These are phyloP conservation scores for Porites cylindrica DNA, from an alignment of 92 coral and sea anemone species.

Conservation along the genomic window DNA sequence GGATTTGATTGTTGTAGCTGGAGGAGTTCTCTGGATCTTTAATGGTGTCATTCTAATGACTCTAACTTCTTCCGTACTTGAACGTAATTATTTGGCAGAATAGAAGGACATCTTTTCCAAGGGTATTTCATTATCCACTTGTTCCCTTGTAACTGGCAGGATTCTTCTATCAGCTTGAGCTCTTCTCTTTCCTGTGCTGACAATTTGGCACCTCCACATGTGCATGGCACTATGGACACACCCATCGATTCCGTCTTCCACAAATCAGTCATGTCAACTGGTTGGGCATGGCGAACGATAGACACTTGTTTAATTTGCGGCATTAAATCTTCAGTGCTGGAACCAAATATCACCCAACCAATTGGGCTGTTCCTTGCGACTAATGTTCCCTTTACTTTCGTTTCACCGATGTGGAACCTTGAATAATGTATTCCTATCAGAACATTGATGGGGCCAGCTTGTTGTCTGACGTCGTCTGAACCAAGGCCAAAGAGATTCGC, in stretches of 20 bases:
- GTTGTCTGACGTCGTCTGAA: conserved; percentile 8
- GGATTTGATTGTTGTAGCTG: no score
- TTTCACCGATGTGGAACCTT: neutral
- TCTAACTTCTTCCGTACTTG: no score
- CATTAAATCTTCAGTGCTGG: conserved; percentile 11
- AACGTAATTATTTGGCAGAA: no score
- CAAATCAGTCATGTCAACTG: conserved; percentile 47
- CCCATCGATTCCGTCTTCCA: conserved; percentile 53
- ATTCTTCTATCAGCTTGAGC: no score
- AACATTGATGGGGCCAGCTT: conserved; percentile 61
- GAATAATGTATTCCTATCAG: conserved; percentile 47
- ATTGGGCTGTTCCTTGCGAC: conserved; percentile 64
- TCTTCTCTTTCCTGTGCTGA: neutral
- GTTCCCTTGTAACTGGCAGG: neutral
- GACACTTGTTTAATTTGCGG: conserved; percentile 17
- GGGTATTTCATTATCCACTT: conserved; percentile 47
- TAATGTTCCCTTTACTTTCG: conserved; percentile 38
- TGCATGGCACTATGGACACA: conserved; percentile 17
- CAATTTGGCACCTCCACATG: conserved; percentile 17
- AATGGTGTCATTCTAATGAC: no score
- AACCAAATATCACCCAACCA: conserved; percentile 71
- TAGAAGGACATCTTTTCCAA: no score
- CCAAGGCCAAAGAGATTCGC: conserved; percentile 38
- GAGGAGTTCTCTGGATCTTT: no score
- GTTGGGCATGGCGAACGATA: conserved; percentile 31